phyloP scores from a whole-genome alignment of 1,140 invertebrate species.

The Drosophila nasuta region DNA sequence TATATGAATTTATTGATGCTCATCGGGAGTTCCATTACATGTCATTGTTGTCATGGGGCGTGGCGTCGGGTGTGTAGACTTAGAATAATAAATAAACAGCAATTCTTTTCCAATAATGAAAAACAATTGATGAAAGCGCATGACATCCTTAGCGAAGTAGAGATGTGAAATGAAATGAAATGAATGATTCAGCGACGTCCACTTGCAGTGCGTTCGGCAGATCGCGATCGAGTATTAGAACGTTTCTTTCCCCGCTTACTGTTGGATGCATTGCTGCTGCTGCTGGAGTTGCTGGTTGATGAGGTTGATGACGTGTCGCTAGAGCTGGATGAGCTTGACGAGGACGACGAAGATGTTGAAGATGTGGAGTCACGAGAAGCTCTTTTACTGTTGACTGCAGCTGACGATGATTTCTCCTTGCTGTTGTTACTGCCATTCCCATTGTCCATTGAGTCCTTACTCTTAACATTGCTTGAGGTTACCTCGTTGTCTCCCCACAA shows the following conservation, averaged over 20 bases:
- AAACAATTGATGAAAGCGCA: conserved; percentile 37
- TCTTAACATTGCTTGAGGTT: conserved; percentile 47
- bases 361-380: conserved; percentile 58
- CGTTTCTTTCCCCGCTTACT: conserved; percentile 49
- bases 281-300: conserved; percentile 65
- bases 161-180: conserved; percentile 12
- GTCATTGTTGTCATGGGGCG: conserved; percentile 44
- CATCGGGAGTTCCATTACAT: conserved; percentile 51
- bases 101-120: conserved; percentile 20
- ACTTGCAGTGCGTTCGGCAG: conserved; percentile 10
- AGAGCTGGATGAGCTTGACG: conserved; percentile 74
- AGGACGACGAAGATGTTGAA: conserved; percentile 73
- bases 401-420: conserved; percentile 31
- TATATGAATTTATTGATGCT: conserved; percentile 64
- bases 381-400: conserved; percentile 42
- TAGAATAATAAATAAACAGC: conserved; percentile 67
- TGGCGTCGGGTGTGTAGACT: conserved; percentile 39
- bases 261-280: conserved; percentile 47
- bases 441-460: conserved; percentile 47
- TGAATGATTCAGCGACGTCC: conserved; percentile 7
- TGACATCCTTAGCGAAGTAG: conserved; percentile 20
- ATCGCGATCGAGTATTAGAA: conserved; percentile 24
- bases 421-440: conserved; percentile 35
- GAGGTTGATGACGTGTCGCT: conserved; percentile 64
- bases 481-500: conserved; percentile 89